Evolutionary conservation across 2,888 invertebrate species (phyloP), one percentile per base, ranked within the genome.

Genomic region (Exephanes ischioxanthus): DNA sequence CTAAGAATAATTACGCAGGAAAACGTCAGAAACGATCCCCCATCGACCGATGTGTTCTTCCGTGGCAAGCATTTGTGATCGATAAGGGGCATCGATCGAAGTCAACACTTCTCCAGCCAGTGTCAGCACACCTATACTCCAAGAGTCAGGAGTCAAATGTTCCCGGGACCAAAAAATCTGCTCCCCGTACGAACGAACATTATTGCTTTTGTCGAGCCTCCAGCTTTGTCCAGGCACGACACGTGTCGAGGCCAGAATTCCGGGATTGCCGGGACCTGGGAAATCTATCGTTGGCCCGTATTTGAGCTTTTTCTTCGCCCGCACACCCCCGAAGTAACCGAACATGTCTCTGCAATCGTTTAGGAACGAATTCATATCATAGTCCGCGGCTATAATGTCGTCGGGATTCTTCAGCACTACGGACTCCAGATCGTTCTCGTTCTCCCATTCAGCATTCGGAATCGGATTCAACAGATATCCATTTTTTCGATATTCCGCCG

Each of bases 91-190:
- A 2, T 53, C 19, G 1, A 7, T 53, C 53, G 53, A 19, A 6
- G 19, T 19, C 3, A 19, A 53, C 7, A 53, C 19, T 53, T 53
- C 53, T 53, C 53, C 53, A 7, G 53, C 53, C 19, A 53, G 19
- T n/a, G 51, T 4, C n/a, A 30, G n/a, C 5, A 33, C 33, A 37
- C 66, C 37, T n/a, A 66, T 41, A 22, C 9, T 37, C 37, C 33
- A 66, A 66, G 66, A 66, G 0, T 3, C 0, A 41, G 66, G 19
- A 33, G 33, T n/a, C 33, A 66, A 33, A 37, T n/a, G 11, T 37
- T 33, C 66, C 37, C 66, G 41, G 11, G 66, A 66, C 37, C 66
- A 33, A 66, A 66, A 66, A 33, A n/a, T n/a, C 51, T n/a, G 5
- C 6, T 26, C 26, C 26, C 26, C 26, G 26, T 26, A 26, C 2